A percentile compares a stretch with the other conserved stretches of the same genome.
Conservation (phyloP, 2,797 vertebrate species). For the Lacerta viridis region DNA sequence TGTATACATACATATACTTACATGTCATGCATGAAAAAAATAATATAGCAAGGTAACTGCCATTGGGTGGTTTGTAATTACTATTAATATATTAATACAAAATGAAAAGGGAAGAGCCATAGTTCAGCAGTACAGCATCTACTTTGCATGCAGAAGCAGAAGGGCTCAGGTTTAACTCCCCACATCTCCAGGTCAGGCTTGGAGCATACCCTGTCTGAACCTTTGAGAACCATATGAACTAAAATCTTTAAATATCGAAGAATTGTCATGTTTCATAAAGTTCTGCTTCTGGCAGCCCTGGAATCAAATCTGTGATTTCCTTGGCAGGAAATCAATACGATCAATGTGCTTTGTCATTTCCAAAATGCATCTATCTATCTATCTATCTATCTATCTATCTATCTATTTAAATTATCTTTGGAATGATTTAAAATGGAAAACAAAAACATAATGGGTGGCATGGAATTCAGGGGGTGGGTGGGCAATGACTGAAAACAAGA, state of each 20-base stretch:
- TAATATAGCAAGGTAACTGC: background rate
- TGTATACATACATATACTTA: background rate
- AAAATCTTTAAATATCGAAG: background rate
- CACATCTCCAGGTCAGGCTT: no score
- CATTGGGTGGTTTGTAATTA: background rate
- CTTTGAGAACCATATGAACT: background rate
- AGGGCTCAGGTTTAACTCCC: no score
- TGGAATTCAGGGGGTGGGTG: no score
- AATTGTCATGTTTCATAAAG: background rate
- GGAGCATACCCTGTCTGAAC: no score
- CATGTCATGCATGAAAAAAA: background rate
- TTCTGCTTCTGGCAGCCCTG: background rate
- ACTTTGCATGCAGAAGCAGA: no score
- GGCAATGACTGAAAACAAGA: no score
- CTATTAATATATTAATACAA: background rate
- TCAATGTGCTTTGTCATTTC: background rate
- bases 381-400: no score
- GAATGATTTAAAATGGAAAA: background rate
- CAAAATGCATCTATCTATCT: no score
- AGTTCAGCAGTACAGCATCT: no score
- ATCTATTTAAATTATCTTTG: background rate
- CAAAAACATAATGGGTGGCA: background rate
- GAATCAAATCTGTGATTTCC: background rate
- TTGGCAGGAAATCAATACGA: background rate
- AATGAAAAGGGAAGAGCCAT: background rate